Evolutionary conservation across 1,140 invertebrate genomes (phyloP).

Genomic region (Caenorhabditis elegans): WBcel235 BX284603.4:2638501-2639000

Average conservation of each 20-base stretch:
- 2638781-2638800: constrained; percentile 14
- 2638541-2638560: not conserved
- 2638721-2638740: constrained; percentile 35
- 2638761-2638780: not conserved
- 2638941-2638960: too few relatives aligned
- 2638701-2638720: not conserved
- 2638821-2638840: not conserved
- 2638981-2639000: too few relatives aligned
- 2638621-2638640: not conserved
- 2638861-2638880: not conserved
- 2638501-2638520: constrained; percentile 23
- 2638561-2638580: not conserved
- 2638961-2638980: too few relatives aligned
- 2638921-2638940: not conserved
- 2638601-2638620: constrained; percentile 38
- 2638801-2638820: constrained; percentile 6
- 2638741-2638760: constrained; percentile 27
- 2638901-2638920: too few relatives aligned
- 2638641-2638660: constrained; percentile 26
- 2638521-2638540: not conserved
- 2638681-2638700: not conserved
- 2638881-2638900: too few relatives aligned
- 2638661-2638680: constrained; percentile 39
- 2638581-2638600: constrained; percentile 35
- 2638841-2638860: constrained; percentile 28